Conservation (phyloP, 2,113 vertebrate genomes). For the Barbus barbus region DNA sequence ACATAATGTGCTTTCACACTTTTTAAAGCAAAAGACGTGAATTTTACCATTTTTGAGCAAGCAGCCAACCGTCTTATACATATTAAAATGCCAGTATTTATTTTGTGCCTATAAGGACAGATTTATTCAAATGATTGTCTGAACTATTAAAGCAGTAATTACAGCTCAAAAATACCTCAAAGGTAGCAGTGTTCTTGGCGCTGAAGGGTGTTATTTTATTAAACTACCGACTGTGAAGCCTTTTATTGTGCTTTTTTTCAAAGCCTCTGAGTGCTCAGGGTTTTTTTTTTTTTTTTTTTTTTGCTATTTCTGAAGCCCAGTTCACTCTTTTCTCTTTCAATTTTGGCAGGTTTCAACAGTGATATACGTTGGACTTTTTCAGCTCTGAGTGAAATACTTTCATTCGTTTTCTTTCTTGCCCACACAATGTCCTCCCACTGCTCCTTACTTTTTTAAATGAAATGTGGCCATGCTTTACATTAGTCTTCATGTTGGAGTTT, state of each 20-base stretch:
- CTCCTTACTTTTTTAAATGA: neutral
- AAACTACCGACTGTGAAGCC: slow-evolving; percentile 1
- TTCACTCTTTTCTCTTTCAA: slow-evolving; percentile 18
- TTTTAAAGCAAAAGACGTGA: neutral
- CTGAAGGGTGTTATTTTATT: slow-evolving; percentile 19
- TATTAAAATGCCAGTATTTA: slow-evolving; percentile 9
- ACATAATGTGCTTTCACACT: neutral
- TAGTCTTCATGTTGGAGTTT: neutral
- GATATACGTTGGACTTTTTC: neutral
- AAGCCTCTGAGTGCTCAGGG: slow-evolving; percentile 2
- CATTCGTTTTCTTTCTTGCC: slow-evolving; percentile 5
- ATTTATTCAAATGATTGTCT: neutral
- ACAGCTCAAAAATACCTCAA: slow-evolving; percentile 21
- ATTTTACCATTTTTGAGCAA: neutral
- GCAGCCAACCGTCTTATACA: neutral
- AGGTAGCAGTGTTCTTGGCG: neutral
- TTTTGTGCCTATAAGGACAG: neutral
- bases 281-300: no score
- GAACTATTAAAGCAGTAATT: slow-evolving; percentile 15
- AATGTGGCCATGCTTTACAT: neutral
- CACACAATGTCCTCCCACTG: slow-evolving; percentile 5
- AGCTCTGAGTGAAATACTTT: neutral
- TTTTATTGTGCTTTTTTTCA: slow-evolving; percentile 15
- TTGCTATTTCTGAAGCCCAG: slow-evolving; percentile 4
- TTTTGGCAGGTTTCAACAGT: slow-evolving; percentile 16